Conservation (phyloP, 2,888 invertebrate species). For the Stenolophus ochropezus region DNA sequence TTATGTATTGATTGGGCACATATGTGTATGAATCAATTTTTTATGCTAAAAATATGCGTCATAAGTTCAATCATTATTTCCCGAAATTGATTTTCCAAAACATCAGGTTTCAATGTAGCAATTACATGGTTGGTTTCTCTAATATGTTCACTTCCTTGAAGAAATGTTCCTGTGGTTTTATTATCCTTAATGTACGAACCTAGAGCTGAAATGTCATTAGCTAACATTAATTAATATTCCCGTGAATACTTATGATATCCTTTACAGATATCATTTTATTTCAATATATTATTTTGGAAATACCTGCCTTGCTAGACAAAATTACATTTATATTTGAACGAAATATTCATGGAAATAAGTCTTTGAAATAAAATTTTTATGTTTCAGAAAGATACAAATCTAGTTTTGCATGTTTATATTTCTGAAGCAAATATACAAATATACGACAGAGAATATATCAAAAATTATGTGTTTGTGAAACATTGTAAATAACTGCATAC, state of each 20-base stretch:
- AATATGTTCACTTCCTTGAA: background rate
- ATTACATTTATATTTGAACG: background rate
- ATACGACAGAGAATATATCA: background rate
- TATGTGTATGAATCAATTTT: background rate
- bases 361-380: background rate
- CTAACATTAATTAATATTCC: background rate
- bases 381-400: background rate
- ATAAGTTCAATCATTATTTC: background rate
- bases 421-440: background rate
- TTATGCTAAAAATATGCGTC: background rate
- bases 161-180: slow-evolving; percentile 2
- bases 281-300: background rate
- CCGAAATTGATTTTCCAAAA: slow-evolving; percentile 15
- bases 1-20: background rate
- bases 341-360: background rate
- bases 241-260: slow-evolving; percentile 2
- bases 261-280: background rate
- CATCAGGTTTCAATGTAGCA: slow-evolving; percentile 2
- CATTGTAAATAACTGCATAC: background rate
- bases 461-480: background rate
- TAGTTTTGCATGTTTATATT: background rate
- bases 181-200: background rate
- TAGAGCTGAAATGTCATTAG: too few relatives aligned
- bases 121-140: background rate
- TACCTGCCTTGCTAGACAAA: background rate